Base-by-base conservation (phyloP, 2,113 vertebrate species). In the Elachura formosa region DNA sequence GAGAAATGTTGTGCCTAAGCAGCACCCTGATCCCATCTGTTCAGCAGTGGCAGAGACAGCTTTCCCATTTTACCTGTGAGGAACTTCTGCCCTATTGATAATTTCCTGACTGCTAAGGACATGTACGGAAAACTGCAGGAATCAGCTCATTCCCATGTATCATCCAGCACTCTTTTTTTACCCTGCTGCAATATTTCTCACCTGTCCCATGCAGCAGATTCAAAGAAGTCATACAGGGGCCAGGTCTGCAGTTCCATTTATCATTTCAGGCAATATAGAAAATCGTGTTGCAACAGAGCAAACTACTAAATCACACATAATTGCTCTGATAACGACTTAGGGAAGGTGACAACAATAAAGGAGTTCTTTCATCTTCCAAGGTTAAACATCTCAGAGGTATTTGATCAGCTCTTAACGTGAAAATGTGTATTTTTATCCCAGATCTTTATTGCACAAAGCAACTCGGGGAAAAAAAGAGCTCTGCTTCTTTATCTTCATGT, bases 251-350 rank as follows among this genome's bases (percentile, higher is more conserved):
- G 56, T 75, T 92, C 51, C 46, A 93, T 91, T 81, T 79, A 19
- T 94, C 90, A 84, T 43, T 41, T 75, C 84, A 88, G 87, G n/a
- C 67, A 74, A 82, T 1, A 0, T 1, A 74, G 84, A 84, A 94
- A 88, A 94, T 66, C 78, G 87, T 2, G 1, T 82, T 78, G 72
- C 84, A 93, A 90, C 25, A 74, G 41, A 95, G 67, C 75, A 95
- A 94, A 59, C 84, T 72, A 63, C 48, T 88, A 83, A 94, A 95
- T 94, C 91, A 86, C 67, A 28, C 13, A 26, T 93, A 96, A 84
- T 86, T 86, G 36, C 64, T 89, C 87, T 78, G 84, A 71, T 91
- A 91, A 95, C 0, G 2, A 73, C 58, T 72, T 52, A 28, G 38
- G 51, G 66, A 90, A 72, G 52, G 52, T 87, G 86, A 79, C 62